Evolutionary conservation across 2,797 vertebrate species (phyloP).

Genomic region (Sebastiscus albofasciatus): DNA sequence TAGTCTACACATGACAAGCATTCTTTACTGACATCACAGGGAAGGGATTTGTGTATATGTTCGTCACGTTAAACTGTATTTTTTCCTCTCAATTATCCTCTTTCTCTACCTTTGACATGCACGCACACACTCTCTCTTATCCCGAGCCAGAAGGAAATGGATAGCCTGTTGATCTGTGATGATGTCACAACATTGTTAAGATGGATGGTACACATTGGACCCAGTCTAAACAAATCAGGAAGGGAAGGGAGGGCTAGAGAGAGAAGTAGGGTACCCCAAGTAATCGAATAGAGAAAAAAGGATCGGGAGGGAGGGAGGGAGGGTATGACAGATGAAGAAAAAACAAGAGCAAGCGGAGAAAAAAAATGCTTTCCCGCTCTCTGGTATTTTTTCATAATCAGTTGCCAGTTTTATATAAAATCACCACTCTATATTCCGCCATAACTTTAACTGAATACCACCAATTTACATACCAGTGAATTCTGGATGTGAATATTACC

Average conservation of each 20-base stretch:
- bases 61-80: neutral
- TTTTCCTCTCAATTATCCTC: neutral
- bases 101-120: neutral
- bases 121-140: constrained; percentile 23
- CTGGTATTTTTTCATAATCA: neutral
- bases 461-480: neutral
- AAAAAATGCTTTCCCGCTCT: constrained; percentile 17
- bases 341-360: neutral
- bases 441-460: neutral
- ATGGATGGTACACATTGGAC: constrained; percentile 62
- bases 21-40: constrained; percentile 18
- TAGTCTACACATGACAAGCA: constrained; percentile 46
- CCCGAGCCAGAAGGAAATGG: constrained; percentile 50
- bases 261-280: neutral
- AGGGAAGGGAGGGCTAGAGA: neutral
- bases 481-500: neutral
- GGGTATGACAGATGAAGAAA: neutral
- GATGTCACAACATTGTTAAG: constrained; percentile 60
- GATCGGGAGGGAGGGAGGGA: neutral
- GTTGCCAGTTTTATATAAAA: neutral
- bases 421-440: neutral
- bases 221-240: constrained; percentile 61
- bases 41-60: constrained; percentile 1
- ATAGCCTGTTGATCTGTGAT: constrained; percentile 45
- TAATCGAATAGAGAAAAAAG: constrained; percentile 1